Base-by-base conservation (phyloP, 2,888 invertebrate species). In the Orthosia incerta region DNA sequence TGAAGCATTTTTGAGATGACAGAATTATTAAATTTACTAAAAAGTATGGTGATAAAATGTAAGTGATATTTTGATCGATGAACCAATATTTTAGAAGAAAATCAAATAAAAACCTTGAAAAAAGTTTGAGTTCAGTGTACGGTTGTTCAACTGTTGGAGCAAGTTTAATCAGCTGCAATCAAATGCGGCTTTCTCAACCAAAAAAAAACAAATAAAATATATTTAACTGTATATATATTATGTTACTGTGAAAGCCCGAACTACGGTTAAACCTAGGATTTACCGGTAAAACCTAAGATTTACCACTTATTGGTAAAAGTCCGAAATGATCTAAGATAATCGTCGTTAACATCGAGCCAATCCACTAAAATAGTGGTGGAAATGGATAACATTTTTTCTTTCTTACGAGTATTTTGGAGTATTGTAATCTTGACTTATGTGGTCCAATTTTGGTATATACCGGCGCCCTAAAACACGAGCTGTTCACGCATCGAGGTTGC, bases 11-110 rank as follows among this genome's bases (percentile, higher is more conserved):
- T 71, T 53, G 23, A 48, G 67, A 59, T 68, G 77, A 81, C 61
- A 74, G 59, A 73, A 63, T 57, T 55, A 76, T 75, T 64, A 39
- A 61, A 72, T 65, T 71, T 50, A 63, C 68, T 69, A 60, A 45
- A 74, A 71, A 70, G 26, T 67, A 12, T 13, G 53, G 50, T 51
- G 46, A 80, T 66, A 53, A 53, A 46, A 61, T 20, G 39, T 68
- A 15, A 18, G 46, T 66, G 46, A 56, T 53, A 45, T 48, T 82
- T 71, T 82, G 68, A 82, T 69, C 48, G 65, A 79, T 71, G 51
- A 48, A 45, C 46, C n/a, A 60, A 65, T 23, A 59, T 79, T 51
- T 71, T 56, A 56, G 16, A 48, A 53, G 20, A 60, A 71, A 56
- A 26, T 39, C 50, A 23, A 53, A 53, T 53, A n/a, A 53, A 71